These are phyloP conservation scores for Xyrichtys novacula DNA, from an alignment of 2,797 vertebrate genomes.

Conservation along the genomic window DNA sequence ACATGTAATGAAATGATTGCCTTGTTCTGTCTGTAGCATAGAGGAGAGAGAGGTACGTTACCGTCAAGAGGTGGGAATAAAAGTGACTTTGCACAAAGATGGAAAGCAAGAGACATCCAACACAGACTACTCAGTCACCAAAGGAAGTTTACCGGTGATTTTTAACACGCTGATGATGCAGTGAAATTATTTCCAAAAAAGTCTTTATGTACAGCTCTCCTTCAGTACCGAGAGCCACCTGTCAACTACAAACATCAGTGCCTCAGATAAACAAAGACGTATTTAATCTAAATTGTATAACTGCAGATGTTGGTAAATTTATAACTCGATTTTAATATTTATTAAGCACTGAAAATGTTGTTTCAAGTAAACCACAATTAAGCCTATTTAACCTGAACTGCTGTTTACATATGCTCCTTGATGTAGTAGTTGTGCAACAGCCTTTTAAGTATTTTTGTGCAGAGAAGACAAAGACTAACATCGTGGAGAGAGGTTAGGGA, in stretches of 20 bases:
- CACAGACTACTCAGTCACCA: slow-evolving; percentile 68
- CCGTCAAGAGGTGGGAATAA: slow-evolving; percentile 42
- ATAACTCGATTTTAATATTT: slow-evolving; percentile 80
- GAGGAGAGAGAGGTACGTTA: slow-evolving; percentile 75
- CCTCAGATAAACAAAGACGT: slow-evolving; percentile 78
- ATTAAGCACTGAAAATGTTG: slow-evolving; percentile 74
- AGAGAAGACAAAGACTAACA: slow-evolving; percentile 42
- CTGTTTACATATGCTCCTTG: slow-evolving; percentile 79
- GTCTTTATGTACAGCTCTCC: slow-evolving; percentile 67
- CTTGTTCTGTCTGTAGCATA: slow-evolving; percentile 82
- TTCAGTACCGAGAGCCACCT: slow-evolving; percentile 62
- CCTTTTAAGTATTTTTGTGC: slow-evolving; percentile 64
- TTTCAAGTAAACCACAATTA: slow-evolving; percentile 72
- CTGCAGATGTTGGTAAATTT: slow-evolving; percentile 78
- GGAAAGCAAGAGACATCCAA: slow-evolving; percentile 47
- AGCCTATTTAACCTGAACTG: slow-evolving; percentile 76
- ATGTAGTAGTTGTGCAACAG: slow-evolving; percentile 70
- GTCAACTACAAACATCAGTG: slow-evolving; percentile 81
- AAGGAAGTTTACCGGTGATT: slow-evolving; percentile 75
- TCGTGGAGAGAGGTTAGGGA: slow-evolving; percentile 25
- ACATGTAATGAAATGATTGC: slow-evolving; percentile 75
- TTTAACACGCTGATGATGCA: slow-evolving; percentile 69
- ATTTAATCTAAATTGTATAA: slow-evolving; percentile 79
- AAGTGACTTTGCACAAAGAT: slow-evolving; percentile 69
- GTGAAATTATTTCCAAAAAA: slow-evolving; percentile 67